Evolutionary conservation across 2,113 vertebrate species (phyloP).

Genomic region (Nerophis lumbriciformis): DNA sequence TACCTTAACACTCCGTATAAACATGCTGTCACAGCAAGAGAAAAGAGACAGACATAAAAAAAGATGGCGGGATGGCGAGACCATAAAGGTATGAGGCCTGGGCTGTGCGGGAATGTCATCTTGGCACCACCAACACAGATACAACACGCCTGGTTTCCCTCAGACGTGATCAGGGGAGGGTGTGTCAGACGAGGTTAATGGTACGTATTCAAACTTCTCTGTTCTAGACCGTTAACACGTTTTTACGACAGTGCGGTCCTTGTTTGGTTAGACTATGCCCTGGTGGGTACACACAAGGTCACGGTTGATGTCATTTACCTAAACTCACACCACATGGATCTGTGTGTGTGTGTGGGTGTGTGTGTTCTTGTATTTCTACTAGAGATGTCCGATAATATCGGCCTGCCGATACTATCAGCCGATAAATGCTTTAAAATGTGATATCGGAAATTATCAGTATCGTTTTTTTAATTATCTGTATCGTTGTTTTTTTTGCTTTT

Average conservation of each 20-base stretch:
- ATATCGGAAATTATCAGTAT: no score
- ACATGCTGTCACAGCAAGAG: constrained; percentile 41
- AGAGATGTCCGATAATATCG: no score
- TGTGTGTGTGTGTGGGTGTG: no score
- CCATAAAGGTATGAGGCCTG: constrained; percentile 37
- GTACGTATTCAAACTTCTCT: constrained; percentile 15
- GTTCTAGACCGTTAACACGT: constrained; percentile 9
- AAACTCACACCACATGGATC: constrained; percentile 11
- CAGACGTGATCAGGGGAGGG: constrained; percentile 43
- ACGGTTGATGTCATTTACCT: constrained; percentile 21
- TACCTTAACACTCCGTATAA: constrained; percentile 26
- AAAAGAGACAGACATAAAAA: constrained; percentile 27
- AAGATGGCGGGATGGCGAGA: constrained; percentile 29
- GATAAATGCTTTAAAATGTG: no score
- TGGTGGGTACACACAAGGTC: constrained; percentile 37
- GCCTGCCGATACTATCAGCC: no score
- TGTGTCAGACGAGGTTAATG: constrained; percentile 45
- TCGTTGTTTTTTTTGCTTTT: no score
- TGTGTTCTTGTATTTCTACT: no score
- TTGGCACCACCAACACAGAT: constrained; percentile 34
- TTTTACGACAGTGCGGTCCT: constrained; percentile 18
- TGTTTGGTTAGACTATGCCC: constrained; percentile 26
- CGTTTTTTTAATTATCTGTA: no score
- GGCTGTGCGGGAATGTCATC: constrained; percentile 53
- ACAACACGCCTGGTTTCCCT: constrained; percentile 19